phyloP scores from a whole-genome alignment of 2,113 vertebrate genomes.

The Tragelaphus scriptus region DNA sequence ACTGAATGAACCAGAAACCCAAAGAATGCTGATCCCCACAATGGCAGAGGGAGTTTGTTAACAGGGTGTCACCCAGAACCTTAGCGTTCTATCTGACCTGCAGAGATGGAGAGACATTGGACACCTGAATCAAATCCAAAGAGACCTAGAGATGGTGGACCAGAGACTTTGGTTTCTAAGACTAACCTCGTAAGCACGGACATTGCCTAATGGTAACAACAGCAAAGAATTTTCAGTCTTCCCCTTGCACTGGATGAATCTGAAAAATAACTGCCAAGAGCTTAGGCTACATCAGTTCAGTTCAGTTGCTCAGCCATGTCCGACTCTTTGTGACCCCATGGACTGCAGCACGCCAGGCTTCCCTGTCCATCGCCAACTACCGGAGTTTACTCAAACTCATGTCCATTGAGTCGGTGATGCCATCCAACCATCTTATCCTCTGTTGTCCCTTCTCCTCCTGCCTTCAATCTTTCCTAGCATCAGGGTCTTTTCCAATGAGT shows the following conservation, averaged over 20 bases:
- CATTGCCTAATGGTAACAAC: neutral
- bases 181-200: accelerated
- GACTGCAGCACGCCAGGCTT: neutral
- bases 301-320: no score
- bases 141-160: neutral
- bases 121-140: neutral
- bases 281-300: neutral
- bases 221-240: neutral
- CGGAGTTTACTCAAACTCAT: neutral
- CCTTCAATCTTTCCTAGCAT: neutral
- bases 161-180: neutral
- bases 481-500: neutral
- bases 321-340: no score
- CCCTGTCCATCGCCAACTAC: neutral
- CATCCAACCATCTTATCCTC: neutral
- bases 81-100: neutral
- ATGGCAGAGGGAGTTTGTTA: neutral
- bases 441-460: neutral
- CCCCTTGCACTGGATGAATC: neutral
- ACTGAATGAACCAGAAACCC: neutral
- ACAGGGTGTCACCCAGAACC: neutral
- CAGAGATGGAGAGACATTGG: neutral
- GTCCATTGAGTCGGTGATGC: neutral
- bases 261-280: neutral
- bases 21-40: neutral